A percentile compares a stretch with the other conserved stretches of the same genome.
Evolutionary conservation across 2,797 vertebrate genomes (phyloP).

Genomic region (Mallotus villosus): DNA sequence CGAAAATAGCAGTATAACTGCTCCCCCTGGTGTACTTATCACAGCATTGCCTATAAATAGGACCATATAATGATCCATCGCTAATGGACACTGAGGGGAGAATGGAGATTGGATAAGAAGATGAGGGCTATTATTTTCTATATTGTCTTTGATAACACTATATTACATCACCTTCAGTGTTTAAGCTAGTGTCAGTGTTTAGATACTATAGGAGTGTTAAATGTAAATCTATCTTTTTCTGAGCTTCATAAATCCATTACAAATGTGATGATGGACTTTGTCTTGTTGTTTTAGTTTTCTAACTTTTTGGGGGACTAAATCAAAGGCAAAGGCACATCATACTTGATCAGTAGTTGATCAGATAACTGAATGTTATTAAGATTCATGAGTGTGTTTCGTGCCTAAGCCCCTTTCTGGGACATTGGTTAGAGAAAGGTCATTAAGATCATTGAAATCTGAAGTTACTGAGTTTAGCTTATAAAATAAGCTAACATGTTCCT

Average conservation of each 20-base stretch:
- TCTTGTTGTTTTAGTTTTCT: not conserved
- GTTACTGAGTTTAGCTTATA: too few species aligned
- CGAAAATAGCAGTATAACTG: constrained; percentile 82
- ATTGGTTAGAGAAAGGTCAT: constrained; percentile 18
- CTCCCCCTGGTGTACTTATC: constrained; percentile 91
- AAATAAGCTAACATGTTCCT: too few species aligned
- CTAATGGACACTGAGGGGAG: constrained; percentile 60
- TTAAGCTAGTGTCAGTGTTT: not conserved
- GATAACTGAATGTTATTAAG: constrained; percentile 37
- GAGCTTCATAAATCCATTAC: not conserved
- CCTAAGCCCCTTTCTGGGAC: constrained; percentile 42
- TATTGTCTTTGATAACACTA: not conserved
- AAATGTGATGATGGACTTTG: not conserved
- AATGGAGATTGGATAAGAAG: constrained; percentile 45
- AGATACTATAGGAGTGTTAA: not conserved
- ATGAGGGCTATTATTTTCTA: not conserved
- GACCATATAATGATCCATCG: constrained; percentile 47
- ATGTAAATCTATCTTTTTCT: too few species aligned
- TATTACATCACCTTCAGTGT: not conserved
- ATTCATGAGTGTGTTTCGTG: constrained; percentile 45
- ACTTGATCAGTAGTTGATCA: constrained; percentile 3
- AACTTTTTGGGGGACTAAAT: constrained; percentile 15
- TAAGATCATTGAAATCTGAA: too few species aligned
- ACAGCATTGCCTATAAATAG: constrained; percentile 65
- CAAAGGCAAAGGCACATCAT: constrained; percentile 19